These are phyloP conservation scores for Odocoileus hemionus DNA, from an alignment of 2,113 vertebrate species.

Conservation along the genomic window DNA sequence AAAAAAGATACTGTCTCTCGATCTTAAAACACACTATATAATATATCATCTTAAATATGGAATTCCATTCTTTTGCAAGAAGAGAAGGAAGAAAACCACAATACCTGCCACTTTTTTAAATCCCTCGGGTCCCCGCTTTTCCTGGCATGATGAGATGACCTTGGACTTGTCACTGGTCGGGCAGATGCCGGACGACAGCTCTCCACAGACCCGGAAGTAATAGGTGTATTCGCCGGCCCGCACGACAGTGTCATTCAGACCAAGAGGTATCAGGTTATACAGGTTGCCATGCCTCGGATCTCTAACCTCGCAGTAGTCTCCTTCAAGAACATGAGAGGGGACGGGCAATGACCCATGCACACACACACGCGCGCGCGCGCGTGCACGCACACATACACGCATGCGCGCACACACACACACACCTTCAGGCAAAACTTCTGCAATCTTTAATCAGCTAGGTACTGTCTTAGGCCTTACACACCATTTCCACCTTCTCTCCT, in stretches of 20 bases:
- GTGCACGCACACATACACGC: neutral
- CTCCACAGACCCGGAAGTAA: conserved; percentile 88
- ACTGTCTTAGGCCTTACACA: neutral
- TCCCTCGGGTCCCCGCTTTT: conserved; percentile 51
- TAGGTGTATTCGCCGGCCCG: conserved; percentile 84
- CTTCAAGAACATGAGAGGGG: conserved; percentile 72
- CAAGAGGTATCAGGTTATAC: conserved; percentile 88
- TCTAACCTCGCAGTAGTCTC: conserved; percentile 87
- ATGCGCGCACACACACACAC: fast-evolving
- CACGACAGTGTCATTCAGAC: conserved; percentile 80
- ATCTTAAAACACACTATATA: neutral
- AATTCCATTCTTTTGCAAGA: neutral
- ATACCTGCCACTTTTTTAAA: conserved; percentile 89
- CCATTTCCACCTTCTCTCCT: no score
- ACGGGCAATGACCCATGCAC: fast-evolving
- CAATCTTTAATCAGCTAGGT: neutral
- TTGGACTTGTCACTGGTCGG: fast-evolving
- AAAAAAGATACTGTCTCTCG: neutral
- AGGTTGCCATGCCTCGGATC: conserved; percentile 88
- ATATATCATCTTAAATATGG: neutral
- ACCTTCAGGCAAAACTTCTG: neutral
- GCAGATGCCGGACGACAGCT: conserved; percentile 80
- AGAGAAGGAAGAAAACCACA: neutral
- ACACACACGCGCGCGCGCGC: fast-evolving
- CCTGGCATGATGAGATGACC: conserved; percentile 88